Evolutionary conservation across 1,140 invertebrate genomes (phyloP).

Genomic region (Diuraphis noxia): DNA sequence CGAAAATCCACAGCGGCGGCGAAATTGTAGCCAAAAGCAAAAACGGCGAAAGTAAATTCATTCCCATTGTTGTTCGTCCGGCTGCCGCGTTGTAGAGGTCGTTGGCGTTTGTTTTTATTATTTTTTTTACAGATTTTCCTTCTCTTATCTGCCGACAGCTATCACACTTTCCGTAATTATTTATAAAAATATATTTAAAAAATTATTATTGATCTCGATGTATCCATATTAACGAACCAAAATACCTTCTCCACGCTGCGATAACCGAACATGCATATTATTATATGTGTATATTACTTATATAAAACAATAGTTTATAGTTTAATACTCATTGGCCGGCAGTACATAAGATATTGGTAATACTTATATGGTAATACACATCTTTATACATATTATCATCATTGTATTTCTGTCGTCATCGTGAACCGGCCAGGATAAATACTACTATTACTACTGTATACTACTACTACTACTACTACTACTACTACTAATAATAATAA

Average conservation of each 20-base stretch:
- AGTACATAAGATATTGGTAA: too few species aligned
- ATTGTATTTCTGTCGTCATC: not conserved
- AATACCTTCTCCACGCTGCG: not conserved
- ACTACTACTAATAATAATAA: not conserved
- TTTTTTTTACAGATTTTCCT: not conserved
- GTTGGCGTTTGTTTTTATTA: not conserved
- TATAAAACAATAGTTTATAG: too few species aligned
- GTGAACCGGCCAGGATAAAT: not conserved
- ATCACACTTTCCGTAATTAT: not conserved
- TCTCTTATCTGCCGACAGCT: not conserved
- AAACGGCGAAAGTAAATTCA: slow-evolving; percentile 30
- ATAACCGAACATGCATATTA: not conserved
- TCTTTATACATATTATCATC: too few species aligned
- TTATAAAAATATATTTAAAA: not conserved
- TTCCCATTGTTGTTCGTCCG: slow-evolving; percentile 1
- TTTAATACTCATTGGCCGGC: too few species aligned
- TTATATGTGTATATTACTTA: too few species aligned
- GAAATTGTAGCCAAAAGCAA: slow-evolving; percentile 13
- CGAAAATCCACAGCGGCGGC: not conserved
- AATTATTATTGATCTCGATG: not conserved
- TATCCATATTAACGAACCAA: not conserved
- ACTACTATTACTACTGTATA: not conserved
- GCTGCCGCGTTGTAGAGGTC: not conserved
- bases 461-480: not conserved
- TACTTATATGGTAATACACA: too few species aligned